phyloP scores from a whole-genome alignment of 2,797 vertebrate genomes.

The Harpagifer antarcticus region DNA sequence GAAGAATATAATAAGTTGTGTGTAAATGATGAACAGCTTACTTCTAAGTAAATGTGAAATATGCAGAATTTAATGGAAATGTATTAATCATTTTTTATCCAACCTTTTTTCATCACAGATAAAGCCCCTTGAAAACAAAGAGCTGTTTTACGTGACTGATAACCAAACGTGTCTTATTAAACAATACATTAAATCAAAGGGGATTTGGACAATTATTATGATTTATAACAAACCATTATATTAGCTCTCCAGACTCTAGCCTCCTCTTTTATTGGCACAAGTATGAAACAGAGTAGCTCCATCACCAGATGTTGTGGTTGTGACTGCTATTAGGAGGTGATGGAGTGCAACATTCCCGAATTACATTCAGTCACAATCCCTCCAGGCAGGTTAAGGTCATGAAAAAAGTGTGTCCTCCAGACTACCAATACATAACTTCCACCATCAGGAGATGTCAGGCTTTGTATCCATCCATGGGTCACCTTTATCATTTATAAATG shows the following conservation, averaged over 20 bases:
- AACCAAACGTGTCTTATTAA: too few species aligned
- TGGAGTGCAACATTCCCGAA: slow-evolving; percentile 21
- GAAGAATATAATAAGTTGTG: neutral
- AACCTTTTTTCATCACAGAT: too few species aligned
- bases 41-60: too few species aligned
- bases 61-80: too few species aligned
- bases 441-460: slow-evolving; percentile 23
- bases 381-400: slow-evolving; percentile 12
- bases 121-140: too few species aligned
- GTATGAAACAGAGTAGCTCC: slow-evolving; percentile 9
- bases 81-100: too few species aligned
- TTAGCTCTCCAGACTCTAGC: too few species aligned
- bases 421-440: slow-evolving; percentile 37
- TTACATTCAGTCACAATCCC: slow-evolving; percentile 29
- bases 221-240: too few species aligned
- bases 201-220: too few species aligned
- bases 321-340: slow-evolving; percentile 18
- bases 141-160: too few species aligned
- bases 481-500: slow-evolving; percentile 57
- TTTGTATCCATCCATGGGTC: slow-evolving; percentile 19
- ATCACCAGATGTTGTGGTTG: slow-evolving; percentile 11
- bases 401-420: slow-evolving; percentile 48
- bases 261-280: neutral
- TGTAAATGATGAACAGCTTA: too few species aligned
- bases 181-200: too few species aligned